Percentiles rank a stretch among this genome's conserved stretches.
Conservation (phyloP, 2,797 vertebrate species). For the Hephaestus fuliginosus region DNA sequence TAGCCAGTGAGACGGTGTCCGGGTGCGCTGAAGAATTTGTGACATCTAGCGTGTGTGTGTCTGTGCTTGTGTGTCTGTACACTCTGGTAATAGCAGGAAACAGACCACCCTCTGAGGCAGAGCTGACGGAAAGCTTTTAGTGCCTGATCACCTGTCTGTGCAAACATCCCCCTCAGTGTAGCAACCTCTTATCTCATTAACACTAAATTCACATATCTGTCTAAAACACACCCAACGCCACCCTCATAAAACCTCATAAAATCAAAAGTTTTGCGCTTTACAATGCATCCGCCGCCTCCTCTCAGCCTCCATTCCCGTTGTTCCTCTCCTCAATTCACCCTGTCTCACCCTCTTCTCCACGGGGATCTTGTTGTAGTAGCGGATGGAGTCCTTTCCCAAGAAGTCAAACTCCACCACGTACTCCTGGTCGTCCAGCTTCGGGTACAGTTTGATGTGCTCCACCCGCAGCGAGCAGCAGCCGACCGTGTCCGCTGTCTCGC, state of each 20-base stretch:
- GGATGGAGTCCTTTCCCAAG: slow-evolving; percentile 96
- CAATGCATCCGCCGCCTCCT: background rate
- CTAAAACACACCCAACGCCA: slow-evolving; percentile 5
- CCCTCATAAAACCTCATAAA: slow-evolving; percentile 11
- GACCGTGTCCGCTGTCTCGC: slow-evolving; percentile 96
- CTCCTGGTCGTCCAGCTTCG: slow-evolving; percentile 94
- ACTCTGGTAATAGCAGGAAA: slow-evolving; percentile 74
- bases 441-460: slow-evolving; percentile 94
- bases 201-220: slow-evolving; percentile 31
- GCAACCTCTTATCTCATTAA: slow-evolving; percentile 44
- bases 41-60: background rate
- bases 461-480: slow-evolving; percentile 97
- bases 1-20: background rate
- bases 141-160: slow-evolving; percentile 75
- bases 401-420: slow-evolving; percentile 98
- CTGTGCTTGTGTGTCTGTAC: slow-evolving; percentile 17
- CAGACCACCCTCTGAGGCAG: slow-evolving; percentile 69
- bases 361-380: slow-evolving; percentile 98
- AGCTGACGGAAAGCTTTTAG: slow-evolving; percentile 73
- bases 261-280: background rate
- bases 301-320: background rate
- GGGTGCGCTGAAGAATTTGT: slow-evolving; percentile 17
- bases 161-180: slow-evolving; percentile 70
- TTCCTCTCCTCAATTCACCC: background rate
- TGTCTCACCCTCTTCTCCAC: slow-evolving; percentile 95